Evolutionary conservation across 2,113 vertebrate species (phyloP).

Genomic region (Muntiacus muntjak): DNA sequence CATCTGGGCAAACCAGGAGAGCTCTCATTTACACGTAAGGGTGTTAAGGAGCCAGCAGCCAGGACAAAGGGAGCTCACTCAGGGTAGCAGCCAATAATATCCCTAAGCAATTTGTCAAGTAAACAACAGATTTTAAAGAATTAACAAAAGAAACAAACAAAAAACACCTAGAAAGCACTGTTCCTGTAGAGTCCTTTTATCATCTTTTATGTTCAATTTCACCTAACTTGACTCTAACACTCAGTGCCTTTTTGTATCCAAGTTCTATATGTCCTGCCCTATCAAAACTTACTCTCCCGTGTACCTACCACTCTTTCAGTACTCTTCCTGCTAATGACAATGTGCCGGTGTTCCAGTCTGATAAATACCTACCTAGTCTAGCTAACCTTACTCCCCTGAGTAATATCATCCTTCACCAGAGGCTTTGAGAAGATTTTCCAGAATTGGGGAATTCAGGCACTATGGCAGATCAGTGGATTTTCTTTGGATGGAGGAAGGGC

Average conservation of each 20-base stretch:
- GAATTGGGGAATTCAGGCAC: background rate
- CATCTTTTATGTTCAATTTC: background rate
- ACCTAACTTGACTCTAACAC: background rate
- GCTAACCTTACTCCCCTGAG: background rate
- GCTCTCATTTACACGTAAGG: background rate
- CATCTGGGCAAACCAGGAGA: background rate
- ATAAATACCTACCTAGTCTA: slow-evolving; percentile 13
- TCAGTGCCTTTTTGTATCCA: background rate
- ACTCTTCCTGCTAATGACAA: background rate
- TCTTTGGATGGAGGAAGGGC: background rate
- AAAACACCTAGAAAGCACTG: background rate
- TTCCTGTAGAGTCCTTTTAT: background rate
- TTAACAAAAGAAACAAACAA: background rate
- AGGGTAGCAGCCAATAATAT: background rate
- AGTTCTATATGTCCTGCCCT: background rate
- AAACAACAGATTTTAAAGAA: background rate
- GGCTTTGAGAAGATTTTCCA: background rate
- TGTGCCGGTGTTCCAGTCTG: background rate
- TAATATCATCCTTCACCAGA: background rate
- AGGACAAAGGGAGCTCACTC: background rate
- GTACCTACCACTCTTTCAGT: background rate
- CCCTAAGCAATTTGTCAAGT: background rate
- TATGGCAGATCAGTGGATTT: background rate
- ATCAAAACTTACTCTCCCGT: background rate
- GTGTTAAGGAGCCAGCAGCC: background rate